Percentiles rank a stretch among this genome's conserved stretches.
Conservation (phyloP, 1,140 invertebrate genomes). For the Drosophila sp. region DNA sequence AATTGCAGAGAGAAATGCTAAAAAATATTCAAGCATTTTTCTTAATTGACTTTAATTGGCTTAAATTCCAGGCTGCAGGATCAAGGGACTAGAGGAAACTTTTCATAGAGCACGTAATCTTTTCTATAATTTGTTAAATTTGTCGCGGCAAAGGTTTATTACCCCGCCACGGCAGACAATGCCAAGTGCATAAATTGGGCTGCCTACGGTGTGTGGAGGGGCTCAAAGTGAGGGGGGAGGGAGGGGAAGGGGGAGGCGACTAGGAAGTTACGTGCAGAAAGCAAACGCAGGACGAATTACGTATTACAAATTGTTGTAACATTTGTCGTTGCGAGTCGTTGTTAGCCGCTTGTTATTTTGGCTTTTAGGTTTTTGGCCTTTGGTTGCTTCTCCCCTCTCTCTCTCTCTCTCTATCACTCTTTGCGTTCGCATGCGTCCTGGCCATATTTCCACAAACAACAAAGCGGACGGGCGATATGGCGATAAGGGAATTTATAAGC, state of each 20-base stretch:
- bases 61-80: slow-evolving; percentile 43
- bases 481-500: slow-evolving; percentile 80
- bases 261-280: slow-evolving; percentile 15
- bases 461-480: slow-evolving; percentile 58
- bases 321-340: slow-evolving; percentile 39
- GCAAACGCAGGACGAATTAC: slow-evolving; percentile 67
- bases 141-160: slow-evolving; percentile 81
- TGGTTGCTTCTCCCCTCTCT: slow-evolving; percentile 1
- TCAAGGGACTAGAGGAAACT: slow-evolving; percentile 1
- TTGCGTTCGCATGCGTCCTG: slow-evolving; percentile 68
- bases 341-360: slow-evolving; percentile 25
- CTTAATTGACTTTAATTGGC: slow-evolving; percentile 75
- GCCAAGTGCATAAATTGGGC: slow-evolving; percentile 74
- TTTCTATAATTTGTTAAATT: slow-evolving; percentile 83
- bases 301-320: slow-evolving; percentile 72
- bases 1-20: slow-evolving; percentile 7
- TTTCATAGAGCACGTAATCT: slow-evolving; percentile 68
- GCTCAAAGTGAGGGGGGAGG: neutral
- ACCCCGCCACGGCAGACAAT: slow-evolving; percentile 71
- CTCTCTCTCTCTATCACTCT: too few relatives aligned
- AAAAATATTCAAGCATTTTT: slow-evolving; percentile 36
- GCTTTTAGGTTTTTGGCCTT: slow-evolving; percentile 36
- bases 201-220: slow-evolving; percentile 43
- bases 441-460: slow-evolving; percentile 68
- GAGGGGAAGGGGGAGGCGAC: neutral